Percentiles rank a stretch among this genome's conserved stretches.
These are phyloP conservation scores for Rhyacichthys aspro DNA, from an alignment of 2,797 vertebrate genomes.

Conservation along the genomic window DNA sequence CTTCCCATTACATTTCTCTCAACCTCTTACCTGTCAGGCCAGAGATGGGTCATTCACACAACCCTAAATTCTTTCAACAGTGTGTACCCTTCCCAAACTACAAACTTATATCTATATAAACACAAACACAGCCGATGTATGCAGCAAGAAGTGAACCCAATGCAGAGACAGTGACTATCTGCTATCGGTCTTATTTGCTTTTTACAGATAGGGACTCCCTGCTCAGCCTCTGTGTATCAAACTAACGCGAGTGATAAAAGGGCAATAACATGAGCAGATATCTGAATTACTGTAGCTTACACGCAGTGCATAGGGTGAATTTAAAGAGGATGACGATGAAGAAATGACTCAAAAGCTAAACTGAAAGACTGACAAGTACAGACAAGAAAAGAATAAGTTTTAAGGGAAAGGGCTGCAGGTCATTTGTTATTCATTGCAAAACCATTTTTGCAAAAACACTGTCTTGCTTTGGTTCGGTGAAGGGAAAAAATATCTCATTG, in stretches of 20 bases:
- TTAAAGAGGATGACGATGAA: slow-evolving; percentile 6
- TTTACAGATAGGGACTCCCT: slow-evolving; percentile 37
- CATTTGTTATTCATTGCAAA: slow-evolving; percentile 53
- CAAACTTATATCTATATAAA: slow-evolving; percentile 17
- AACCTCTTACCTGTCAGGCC: slow-evolving; percentile 48
- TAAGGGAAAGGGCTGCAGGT: slow-evolving; percentile 16
- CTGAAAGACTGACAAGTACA: too few relatives aligned
- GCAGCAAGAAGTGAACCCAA: slow-evolving; percentile 16
- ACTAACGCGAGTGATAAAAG: slow-evolving; percentile 36
- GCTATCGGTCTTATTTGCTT: slow-evolving; percentile 36
- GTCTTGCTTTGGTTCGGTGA: slow-evolving; percentile 42
- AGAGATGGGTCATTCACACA: slow-evolving; percentile 19
- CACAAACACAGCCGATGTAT: too few relatives aligned
- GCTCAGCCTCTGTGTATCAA: slow-evolving; percentile 26
- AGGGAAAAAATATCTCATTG: slow-evolving; percentile 57
- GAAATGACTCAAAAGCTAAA: slow-evolving; percentile 19
- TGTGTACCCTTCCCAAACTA: slow-evolving; percentile 14
- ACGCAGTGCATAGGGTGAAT: slow-evolving; percentile 14
- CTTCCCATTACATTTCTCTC: slow-evolving; percentile 27
- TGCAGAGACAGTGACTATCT: slow-evolving; percentile 15
- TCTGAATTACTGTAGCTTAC: slow-evolving; percentile 13
- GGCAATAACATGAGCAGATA: slow-evolving; percentile 29
- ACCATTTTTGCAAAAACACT: slow-evolving; percentile 40
- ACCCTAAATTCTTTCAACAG: slow-evolving; percentile 38
- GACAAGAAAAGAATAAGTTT: not conserved